Evolutionary conservation across 1,140 invertebrate species (phyloP).

Genomic region (Drosophila seguyi): DNA sequence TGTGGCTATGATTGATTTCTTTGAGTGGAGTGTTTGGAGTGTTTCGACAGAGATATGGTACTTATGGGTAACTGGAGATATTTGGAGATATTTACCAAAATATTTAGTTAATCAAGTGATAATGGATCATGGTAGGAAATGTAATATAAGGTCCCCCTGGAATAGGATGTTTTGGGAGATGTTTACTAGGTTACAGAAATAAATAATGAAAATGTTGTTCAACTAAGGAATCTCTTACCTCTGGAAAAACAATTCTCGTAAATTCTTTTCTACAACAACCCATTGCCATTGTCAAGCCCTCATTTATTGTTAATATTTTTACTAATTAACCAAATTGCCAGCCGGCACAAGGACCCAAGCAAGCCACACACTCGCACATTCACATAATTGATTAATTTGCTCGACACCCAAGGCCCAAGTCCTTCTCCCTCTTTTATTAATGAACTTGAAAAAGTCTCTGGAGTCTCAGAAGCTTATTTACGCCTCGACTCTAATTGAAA

Average conservation of each 20-base stretch:
- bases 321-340: conserved; percentile 78
- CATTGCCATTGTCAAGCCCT: conserved; percentile 11
- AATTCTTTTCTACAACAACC: background rate
- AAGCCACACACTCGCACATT: conserved; percentile 5
- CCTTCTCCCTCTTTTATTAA: conserved; percentile 57
- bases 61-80: conserved; percentile 25
- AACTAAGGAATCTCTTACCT: too few relatives aligned
- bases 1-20: conserved; percentile 55
- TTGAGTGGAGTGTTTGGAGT: conserved; percentile 29
- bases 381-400: conserved; percentile 67
- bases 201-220: too few relatives aligned
- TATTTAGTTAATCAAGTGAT: conserved; percentile 39
- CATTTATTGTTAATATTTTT: conserved; percentile 65
- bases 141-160: too few relatives aligned
- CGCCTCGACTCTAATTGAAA: conserved; percentile 61
- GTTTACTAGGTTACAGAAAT: background rate
- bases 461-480: conserved; percentile 15
- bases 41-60: conserved; percentile 19
- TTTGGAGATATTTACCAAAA: conserved; percentile 4
- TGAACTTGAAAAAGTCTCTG: conserved; percentile 57
- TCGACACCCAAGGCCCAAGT: conserved; percentile 24
- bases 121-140: background rate
- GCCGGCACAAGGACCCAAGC: conserved; percentile 13
- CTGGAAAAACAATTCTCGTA: background rate
- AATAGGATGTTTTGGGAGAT: background rate